Evolutionary conservation across 2,797 vertebrate genomes (phyloP), one percentile per base, ranked within the genome.

Genomic region (Simalia tracyae): DNA sequence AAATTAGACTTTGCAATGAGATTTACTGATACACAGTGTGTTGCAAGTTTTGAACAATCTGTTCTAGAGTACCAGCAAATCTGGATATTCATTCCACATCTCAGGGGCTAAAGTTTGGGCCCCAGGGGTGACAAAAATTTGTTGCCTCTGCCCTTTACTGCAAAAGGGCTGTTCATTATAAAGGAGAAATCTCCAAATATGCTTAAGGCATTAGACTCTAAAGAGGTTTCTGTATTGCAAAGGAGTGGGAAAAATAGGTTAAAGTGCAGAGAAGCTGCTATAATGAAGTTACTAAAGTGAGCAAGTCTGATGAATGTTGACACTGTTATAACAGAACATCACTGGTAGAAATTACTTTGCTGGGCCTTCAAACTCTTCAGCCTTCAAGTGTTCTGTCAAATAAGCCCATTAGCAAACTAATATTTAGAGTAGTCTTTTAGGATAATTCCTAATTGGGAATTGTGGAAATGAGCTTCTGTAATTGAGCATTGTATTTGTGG

Each of bases 1-100:
- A 89, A 97, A 97, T 97, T 97, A 96, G 96, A 97, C 95, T 19
- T 95, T 92, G 93, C 95, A 96, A 96, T 92, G 95, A 97, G 91
- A 92, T n/a, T 92, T 96, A 95, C 94, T 95, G 97, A 96, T 96
- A 95, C 0, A 12, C 90, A 64, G 91, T 92, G 59, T 36, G 72
- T 91, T 95, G 90, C 6, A 94, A 93, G 84, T 86, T 90, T 95
- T 95, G 94, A 96, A 96, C 92, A 88, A 93, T 97, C 97, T 96
- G 94, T 96, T 97, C 95, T 94, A 92, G 94, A 96, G 95, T 95
- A 95, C 96, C 97, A 96, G 96, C 95, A 96, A 95, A 96, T 94
- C 88, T 59, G 95, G 95, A 97, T 63, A 93, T 96, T 96, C 95
- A 91, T 97, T 96, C 97, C 91, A 93, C 93, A 92, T 94, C 31